Conservation (phyloP, 2,797 vertebrate genomes). For the Melanotaenia parkinsoni region DNA sequence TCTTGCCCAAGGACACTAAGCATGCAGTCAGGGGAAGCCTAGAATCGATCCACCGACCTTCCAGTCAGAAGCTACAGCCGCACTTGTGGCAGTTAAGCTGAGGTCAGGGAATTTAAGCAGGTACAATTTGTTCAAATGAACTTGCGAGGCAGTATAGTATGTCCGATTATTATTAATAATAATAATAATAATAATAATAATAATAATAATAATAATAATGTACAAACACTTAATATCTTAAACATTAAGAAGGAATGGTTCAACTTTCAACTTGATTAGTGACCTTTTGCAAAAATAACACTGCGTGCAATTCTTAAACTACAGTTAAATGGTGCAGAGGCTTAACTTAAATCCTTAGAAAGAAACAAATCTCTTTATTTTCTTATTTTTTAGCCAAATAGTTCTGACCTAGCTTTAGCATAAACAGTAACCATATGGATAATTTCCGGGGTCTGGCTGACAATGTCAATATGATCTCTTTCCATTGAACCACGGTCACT, state of each 20-base stretch:
- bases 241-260: background rate
- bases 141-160: no score
- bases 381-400: background rate
- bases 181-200: no score
- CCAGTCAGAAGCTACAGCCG: no score
- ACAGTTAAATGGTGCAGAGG: background rate
- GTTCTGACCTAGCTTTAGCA: slow-evolving; percentile 4
- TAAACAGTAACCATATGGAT: background rate
- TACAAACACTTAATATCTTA: no score
- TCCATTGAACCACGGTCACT: no score
- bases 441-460: background rate
- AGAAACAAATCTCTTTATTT: background rate
- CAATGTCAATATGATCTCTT: background rate
- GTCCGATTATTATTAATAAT: no score
- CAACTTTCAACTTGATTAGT: background rate
- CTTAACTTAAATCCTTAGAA: no score
- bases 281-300: background rate
- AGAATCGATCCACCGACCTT: no score
- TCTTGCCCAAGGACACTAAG: no score
- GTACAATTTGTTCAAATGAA: background rate
- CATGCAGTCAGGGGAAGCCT: no score
- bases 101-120: background rate
- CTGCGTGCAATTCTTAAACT: background rate
- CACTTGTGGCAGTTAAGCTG: background rate
- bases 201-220: no score